Evolutionary conservation across 2,797 vertebrate genomes (phyloP), one percentile per base, ranked within the genome.

Genomic region (Crenuchus spilurus): DNA sequence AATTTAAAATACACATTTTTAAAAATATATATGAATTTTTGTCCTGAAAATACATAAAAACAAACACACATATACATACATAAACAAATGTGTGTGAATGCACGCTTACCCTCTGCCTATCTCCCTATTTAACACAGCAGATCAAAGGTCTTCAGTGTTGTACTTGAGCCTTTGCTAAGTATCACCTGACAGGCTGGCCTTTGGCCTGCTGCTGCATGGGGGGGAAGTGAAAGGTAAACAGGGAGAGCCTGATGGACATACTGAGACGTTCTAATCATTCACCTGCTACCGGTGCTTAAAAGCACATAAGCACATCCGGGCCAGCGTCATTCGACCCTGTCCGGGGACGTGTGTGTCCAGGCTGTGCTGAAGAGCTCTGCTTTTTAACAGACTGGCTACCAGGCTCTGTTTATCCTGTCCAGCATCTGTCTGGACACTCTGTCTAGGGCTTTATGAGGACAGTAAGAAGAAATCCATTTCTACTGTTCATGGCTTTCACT

Each of bases 171-270:
- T 74, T 31, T 70, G 46, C 35, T 37, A 54, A 69, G 52, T 22
- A 76, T 80, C 81, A 55, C 75, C 70, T 76, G 73, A 79, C 63
- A 74, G 48, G 30, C 63, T 64, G 74, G 78, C 77, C 77, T 75
- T 57, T 80, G 77, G 71, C 63, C 80, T 20, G 37, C 57, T 62
- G 20, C 42, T n/a, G 35, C 31, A 24, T n/a, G 44, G 46, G 42
- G 30, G 35, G 35, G 70, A 33, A 61, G 70, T 6, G 37, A 83
- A 78, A 76, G 39, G 78, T 52, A 78, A 70, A 82, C 60, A 70
- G 28, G 28, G 48, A 68, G 24, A 51, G 60, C 35, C 54, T 14
- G 31, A 31, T 31, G 9, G 62, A 72, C 58, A 66, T 18, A 14
- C 57, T 54, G 28, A 65, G 62, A 61, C 20, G 57, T 55, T 73